phyloP scores from a whole-genome alignment of 2,113 vertebrate genomes.

The Thunnus maccoyii region DNA sequence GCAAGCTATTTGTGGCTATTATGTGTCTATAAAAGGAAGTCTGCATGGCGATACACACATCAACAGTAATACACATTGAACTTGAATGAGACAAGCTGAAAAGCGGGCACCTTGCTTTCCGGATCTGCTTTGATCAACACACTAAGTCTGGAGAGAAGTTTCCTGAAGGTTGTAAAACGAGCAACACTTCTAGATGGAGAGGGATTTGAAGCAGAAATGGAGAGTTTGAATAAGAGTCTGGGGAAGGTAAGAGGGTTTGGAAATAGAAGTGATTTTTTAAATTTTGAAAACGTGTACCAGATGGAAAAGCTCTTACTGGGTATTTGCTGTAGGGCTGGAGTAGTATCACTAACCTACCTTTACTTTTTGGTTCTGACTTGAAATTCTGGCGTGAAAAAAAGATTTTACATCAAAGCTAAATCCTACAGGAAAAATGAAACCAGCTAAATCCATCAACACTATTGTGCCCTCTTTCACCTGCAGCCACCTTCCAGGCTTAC shows the following conservation, averaged over 20 bases:
- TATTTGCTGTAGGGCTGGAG: background rate
- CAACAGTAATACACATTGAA: constrained; percentile 78
- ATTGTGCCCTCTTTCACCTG: background rate
- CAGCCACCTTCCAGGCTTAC: constrained; percentile 25
- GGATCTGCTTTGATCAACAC: constrained; percentile 28
- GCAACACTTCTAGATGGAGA: constrained; percentile 11
- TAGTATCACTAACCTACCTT: background rate
- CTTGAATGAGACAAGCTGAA: constrained; percentile 76
- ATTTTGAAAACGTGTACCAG: constrained; percentile 4
- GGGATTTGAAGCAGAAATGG: constrained; percentile 49
- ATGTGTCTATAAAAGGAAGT: constrained; percentile 95
- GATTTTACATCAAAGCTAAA: constrained; percentile 15
- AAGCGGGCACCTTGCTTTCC: constrained; percentile 56
- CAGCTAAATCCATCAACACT: background rate
- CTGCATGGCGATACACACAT: constrained; percentile 64
- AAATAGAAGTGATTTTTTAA: background rate
- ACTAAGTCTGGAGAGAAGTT: background rate
- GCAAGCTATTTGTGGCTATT: constrained; percentile 92
- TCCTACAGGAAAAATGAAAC: background rate
- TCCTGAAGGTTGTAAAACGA: constrained; percentile 22
- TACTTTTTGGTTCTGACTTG: background rate
- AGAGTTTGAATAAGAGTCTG: constrained; percentile 50
- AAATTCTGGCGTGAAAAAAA: background rate
- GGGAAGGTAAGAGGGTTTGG: constrained; percentile 74
- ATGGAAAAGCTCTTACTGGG: background rate